Evolutionary conservation across 2,113 vertebrate genomes (phyloP), one percentile per base, ranked within the genome.

Genomic region (Pachypanchax playfairii): DNA sequence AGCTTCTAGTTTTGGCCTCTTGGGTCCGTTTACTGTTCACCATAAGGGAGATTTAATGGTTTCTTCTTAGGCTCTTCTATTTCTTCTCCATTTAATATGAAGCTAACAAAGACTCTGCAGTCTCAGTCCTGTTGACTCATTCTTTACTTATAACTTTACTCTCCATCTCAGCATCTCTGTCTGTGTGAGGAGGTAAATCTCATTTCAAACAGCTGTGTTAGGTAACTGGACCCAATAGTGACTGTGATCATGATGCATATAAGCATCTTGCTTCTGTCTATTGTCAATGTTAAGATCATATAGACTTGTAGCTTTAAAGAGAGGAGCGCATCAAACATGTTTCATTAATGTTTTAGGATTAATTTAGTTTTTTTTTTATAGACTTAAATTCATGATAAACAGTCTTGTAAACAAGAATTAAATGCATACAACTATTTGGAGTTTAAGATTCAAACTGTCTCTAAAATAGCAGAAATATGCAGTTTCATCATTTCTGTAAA

Each of bases 161-260:
- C 13, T 42, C 11, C 15, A 17, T 50, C 53, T 35, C 41, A 65
- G 51, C 33, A 38, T 58, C 55, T 63, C 53, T 44, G 28, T 63
- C 68, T 61, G 3, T 38, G 36, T 26, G 46, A 18, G 41, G 52
- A 43, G 61, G 46, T 63, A 70, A 80, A 86, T 66, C 63, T 65
- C 2, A 5, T 61, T 75, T 76, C 73, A 77, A 54, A 53, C 69
- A 55, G 58, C 60, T 71, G 63, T 73, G 82, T 85, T 89, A 87
- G 68, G 71, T 73, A 84, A 88, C 83, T 82, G 64, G 58, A 80
- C 77, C 64, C 71, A 62, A 78, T 69, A 82, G 85, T 65, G 31
- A 74, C 72, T 63, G 77, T 54, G 38, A 80, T 74, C 56, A n/a
- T 17, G 33, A 62, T 67, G 56, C 0, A 31, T n/a, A 17, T 15